Conservation (phyloP, 2,888 invertebrate species). For the Spisula subtruncata region DNA sequence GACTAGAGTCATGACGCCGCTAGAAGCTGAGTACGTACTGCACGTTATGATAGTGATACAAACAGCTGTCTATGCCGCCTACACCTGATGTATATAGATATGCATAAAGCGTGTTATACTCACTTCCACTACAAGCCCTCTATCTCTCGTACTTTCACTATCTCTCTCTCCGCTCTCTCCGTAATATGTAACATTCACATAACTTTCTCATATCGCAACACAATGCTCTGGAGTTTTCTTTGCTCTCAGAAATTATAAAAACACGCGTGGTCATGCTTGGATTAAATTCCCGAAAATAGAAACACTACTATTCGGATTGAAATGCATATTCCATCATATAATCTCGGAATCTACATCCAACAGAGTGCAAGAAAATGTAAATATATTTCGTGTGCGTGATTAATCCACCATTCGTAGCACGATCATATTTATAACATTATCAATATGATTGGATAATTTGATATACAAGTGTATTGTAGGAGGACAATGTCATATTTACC, state of each 20-base stretch:
- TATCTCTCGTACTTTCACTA: not conserved
- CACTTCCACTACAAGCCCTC: not conserved
- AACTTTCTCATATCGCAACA: not conserved
- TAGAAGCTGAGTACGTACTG: not conserved
- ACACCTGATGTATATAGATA: not conserved
- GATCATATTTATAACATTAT: not conserved
- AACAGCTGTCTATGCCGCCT: constrained; percentile 10
- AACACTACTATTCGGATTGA: not conserved
- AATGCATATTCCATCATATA: not conserved
- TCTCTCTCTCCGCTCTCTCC: not conserved
- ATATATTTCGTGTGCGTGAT: not conserved
- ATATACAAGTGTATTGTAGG: not conserved
- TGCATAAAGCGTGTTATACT: not conserved
- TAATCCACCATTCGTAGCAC: not conserved
- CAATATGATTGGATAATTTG: not conserved
- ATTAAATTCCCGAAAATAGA: not conserved
- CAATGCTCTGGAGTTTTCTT: not conserved
- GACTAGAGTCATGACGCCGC: not conserved
- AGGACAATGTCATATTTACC: not conserved
- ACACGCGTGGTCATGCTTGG: not conserved
- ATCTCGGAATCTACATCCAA: not conserved
- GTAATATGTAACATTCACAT: not conserved
- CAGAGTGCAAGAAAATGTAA: not conserved
- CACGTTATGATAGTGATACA: not conserved
- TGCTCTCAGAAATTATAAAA: not conserved